Evolutionary conservation across 2,797 vertebrate genomes (phyloP).

Genomic region (Galaxias olidus): DNA sequence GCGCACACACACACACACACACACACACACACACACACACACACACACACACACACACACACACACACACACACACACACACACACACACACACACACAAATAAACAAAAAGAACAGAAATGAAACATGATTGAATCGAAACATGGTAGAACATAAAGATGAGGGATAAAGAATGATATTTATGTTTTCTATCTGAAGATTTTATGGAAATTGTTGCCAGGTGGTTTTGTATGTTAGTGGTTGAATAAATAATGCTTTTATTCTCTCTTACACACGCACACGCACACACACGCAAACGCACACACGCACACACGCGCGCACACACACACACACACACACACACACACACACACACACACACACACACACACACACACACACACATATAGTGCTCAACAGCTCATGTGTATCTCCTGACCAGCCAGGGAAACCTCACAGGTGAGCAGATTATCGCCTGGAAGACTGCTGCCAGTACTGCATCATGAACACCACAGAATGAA

Average conservation of each 20-base stretch:
- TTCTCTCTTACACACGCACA: too few species aligned
- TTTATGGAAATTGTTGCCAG: too few species aligned
- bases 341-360: background rate
- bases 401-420: background rate
- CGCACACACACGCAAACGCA: background rate
- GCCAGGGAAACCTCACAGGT: too few species aligned
- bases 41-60: slow-evolving; percentile 14
- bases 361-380: slow-evolving; percentile 1
- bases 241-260: too few species aligned
- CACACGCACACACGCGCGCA: slow-evolving; percentile 16
- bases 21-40: slow-evolving; percentile 1
- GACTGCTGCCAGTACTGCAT: background rate
- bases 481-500: too few species aligned
- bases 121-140: too few species aligned
- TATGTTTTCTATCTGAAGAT: too few species aligned
- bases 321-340: slow-evolving; percentile 10
- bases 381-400: background rate
- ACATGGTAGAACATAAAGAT: too few species aligned
- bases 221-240: too few species aligned
- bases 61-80: background rate
- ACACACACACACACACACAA: background rate
- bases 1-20: slow-evolving; percentile 2
- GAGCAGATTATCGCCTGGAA: background rate
- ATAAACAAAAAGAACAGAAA: too few species aligned
- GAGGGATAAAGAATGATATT: too few species aligned